Percentiles rank a stretch among this genome's conserved stretches.
These are phyloP conservation scores for Holacanthella duospinosa DNA, from an alignment of 2,888 invertebrate species.

Conservation along the genomic window DNA sequence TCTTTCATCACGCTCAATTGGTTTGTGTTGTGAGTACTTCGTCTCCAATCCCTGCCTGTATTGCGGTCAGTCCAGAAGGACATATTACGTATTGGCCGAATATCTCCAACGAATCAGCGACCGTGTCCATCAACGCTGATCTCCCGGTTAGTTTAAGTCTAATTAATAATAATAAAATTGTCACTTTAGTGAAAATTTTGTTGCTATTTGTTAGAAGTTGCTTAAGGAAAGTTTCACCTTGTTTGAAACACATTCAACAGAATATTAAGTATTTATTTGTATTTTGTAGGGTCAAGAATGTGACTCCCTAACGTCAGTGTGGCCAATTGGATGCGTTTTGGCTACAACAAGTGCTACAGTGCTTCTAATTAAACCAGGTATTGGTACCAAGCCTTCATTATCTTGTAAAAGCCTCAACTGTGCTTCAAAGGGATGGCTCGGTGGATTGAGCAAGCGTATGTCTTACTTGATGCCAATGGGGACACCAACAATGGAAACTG, in stretches of 20 bases:
- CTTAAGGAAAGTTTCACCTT: background rate
- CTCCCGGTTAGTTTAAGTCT: slow-evolving; percentile 50
- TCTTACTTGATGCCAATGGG: slow-evolving; percentile 42
- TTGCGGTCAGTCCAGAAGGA: slow-evolving; percentile 89
- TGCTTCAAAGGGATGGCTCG: slow-evolving; percentile 70
- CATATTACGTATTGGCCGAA: slow-evolving; percentile 86
- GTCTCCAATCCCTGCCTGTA: slow-evolving; percentile 61
- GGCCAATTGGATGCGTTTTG: slow-evolving; percentile 65
- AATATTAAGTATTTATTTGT: slow-evolving; percentile 9
- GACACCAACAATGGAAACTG: slow-evolving; percentile 36
- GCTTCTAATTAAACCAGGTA: slow-evolving; percentile 56
- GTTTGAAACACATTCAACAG: background rate
- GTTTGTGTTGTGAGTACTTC: slow-evolving; percentile 56
- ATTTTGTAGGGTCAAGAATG: slow-evolving; percentile 63
- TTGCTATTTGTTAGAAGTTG: background rate
- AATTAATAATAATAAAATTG: background rate
- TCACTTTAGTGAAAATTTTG: background rate
- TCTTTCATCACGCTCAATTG: slow-evolving; percentile 78
- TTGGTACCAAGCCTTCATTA: slow-evolving; percentile 55
- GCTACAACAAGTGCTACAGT: slow-evolving; percentile 87
- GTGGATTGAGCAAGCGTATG: slow-evolving; percentile 71
- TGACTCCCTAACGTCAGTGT: slow-evolving; percentile 57
- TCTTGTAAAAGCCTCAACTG: slow-evolving; percentile 53
- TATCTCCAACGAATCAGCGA: slow-evolving; percentile 74
- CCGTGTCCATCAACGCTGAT: slow-evolving; percentile 72